Evolutionary conservation across 1,140 invertebrate species (phyloP).

Genomic region (Metaphire vulgaris): DNA sequence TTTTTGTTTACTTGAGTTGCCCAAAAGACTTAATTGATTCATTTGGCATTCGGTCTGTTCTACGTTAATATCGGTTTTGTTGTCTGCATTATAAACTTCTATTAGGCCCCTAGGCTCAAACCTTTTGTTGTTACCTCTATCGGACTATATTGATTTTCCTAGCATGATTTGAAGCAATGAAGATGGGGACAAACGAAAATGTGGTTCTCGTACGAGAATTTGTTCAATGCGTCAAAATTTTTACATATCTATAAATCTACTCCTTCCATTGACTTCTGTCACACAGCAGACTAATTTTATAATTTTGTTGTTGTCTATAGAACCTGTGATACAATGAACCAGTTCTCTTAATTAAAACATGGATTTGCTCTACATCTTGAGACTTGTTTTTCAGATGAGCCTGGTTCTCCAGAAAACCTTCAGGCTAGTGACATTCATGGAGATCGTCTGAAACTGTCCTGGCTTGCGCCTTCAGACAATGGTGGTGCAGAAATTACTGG

Average conservation of each 20-base stretch:
- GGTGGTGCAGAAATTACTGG: slow-evolving; percentile 92
- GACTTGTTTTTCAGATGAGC: slow-evolving; percentile 68
- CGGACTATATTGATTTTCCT: neutral
- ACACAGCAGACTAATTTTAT: neutral
- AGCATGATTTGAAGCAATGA: no score
- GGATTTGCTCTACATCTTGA: neutral
- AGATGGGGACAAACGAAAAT: no score
- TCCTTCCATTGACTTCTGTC: neutral
- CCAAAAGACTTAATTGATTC: neutral
- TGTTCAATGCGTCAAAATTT: neutral
- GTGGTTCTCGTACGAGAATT: neutral
- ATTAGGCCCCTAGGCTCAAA: no score
- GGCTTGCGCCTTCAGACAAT: slow-evolving; percentile 86
- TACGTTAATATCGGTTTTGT: no score
- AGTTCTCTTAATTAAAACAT: neutral
- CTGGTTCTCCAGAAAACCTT: slow-evolving; percentile 77
- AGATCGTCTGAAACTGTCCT: slow-evolving; percentile 78
- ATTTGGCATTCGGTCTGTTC: neutral
- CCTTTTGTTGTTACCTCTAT: neutral
- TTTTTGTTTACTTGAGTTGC: neutral
- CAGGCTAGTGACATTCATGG: slow-evolving; percentile 76
- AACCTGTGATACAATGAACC: neutral
- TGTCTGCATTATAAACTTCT: no score
- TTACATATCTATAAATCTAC: neutral
- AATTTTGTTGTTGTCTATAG: neutral